Conservation (phyloP, 2,113 vertebrate genomes). For the Cepphus grylle region DNA sequence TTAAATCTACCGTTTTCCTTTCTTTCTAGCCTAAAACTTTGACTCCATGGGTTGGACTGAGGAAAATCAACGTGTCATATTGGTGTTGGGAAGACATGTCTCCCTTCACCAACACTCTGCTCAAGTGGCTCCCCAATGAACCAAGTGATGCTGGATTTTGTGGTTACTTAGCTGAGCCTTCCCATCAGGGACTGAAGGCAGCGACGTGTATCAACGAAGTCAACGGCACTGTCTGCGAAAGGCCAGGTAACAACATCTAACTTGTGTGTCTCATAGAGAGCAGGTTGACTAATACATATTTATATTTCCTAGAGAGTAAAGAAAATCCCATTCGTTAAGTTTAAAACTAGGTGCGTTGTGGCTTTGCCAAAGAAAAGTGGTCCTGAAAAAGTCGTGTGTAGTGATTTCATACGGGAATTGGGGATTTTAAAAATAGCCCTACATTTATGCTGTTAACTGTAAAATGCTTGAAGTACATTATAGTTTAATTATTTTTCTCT, state of each 20-base stretch:
- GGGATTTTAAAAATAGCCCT: neutral
- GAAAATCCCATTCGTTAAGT: fast-evolving
- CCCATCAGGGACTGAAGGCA: constrained; percentile 83
- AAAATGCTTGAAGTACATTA: neutral
- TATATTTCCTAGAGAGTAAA: neutral
- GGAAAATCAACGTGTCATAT: constrained; percentile 96
- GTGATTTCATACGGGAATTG: neutral
- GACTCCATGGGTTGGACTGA: constrained; percentile 94
- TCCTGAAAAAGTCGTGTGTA: neutral
- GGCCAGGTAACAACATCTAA: constrained; percentile 75
- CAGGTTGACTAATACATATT: fast-evolving
- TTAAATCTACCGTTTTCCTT: neutral
- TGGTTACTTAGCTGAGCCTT: constrained; percentile 89
- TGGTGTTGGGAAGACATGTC: constrained; percentile 99
- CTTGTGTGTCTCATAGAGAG: fast-evolving
- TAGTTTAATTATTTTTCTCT: constrained; percentile 6
- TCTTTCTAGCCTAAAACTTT: constrained; percentile 80
- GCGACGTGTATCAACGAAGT: constrained; percentile 89
- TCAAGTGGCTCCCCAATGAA: constrained; percentile 90
- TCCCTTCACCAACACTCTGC: constrained; percentile 90
- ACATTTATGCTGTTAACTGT: fast-evolving
- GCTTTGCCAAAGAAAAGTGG: neutral
- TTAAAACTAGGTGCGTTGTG: neutral
- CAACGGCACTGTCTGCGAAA: constrained; percentile 91
- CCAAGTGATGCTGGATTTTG: constrained; percentile 96